Conservation (phyloP, 2,797 vertebrate genomes). For the Sebastes jordani region DNA sequence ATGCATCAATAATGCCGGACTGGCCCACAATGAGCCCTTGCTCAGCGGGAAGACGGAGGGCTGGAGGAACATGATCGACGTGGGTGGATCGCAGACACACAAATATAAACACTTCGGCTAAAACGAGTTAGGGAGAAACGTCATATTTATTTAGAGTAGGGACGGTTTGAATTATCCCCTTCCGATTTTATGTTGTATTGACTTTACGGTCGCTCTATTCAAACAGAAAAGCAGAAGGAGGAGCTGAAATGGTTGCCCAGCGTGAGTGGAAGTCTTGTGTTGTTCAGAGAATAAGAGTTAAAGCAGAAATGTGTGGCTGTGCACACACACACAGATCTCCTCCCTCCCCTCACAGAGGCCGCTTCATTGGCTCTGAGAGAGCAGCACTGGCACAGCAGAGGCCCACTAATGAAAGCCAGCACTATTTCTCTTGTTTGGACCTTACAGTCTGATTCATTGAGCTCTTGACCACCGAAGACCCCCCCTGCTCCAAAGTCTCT, state of each 20-base stretch:
- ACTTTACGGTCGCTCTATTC: neutral
- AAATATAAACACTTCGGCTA: neutral
- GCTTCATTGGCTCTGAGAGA: conserved; percentile 48
- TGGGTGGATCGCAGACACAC: conserved; percentile 81
- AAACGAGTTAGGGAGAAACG: neutral
- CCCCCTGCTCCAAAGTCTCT: conserved; percentile 33
- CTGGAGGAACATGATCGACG: conserved; percentile 96
- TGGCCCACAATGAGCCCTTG: conserved; percentile 90
- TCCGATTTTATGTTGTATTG: neutral
- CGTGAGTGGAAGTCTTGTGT: conserved; percentile 21
- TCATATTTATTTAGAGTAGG: neutral
- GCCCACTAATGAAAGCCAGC: conserved; percentile 66
- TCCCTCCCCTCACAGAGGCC: conserved; percentile 38
- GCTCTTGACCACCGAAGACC: conserved; percentile 66
- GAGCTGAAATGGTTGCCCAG: neutral
- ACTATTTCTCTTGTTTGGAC: conserved; percentile 61
- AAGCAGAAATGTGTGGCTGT: conserved; percentile 13
- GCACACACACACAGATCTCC: conserved; percentile 3
- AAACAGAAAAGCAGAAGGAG: conserved; percentile 3
- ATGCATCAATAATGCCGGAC: conserved; percentile 95
- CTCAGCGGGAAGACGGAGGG: conserved; percentile 90
- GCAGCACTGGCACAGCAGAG: conserved; percentile 51
- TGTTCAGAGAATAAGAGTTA: conserved; percentile 9
- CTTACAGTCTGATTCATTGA: conserved; percentile 65
- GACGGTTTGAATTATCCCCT: neutral